Evolutionary conservation across 1,140 invertebrate genomes (phyloP).

Genomic region (Pentalonia nigronervosa): DNA sequence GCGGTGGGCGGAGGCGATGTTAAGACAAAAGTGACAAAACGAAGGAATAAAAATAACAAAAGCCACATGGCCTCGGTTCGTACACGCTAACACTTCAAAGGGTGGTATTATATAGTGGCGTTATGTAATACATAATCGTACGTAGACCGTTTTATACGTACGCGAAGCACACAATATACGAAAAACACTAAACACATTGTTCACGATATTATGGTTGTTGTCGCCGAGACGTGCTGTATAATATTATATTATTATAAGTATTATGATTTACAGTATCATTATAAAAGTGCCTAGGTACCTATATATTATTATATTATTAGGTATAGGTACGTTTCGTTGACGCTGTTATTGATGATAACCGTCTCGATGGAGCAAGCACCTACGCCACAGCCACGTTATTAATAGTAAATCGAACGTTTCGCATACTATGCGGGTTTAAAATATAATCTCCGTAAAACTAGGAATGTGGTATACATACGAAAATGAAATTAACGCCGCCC

Average conservation of each 20-base stretch:
- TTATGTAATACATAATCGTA: background rate
- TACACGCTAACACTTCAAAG: constrained; percentile 19
- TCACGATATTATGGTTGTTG: background rate
- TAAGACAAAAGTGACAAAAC: constrained; percentile 47
- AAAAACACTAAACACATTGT: constrained; percentile 36
- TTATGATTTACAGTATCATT: background rate
- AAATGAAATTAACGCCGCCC: background rate
- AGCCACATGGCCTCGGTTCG: constrained; percentile 27
- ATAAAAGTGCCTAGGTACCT: no score
- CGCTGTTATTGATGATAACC: background rate
- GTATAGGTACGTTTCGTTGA: background rate
- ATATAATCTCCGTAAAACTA: background rate
- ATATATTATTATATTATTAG: background rate
- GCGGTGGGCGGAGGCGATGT: background rate
- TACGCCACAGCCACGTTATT: background rate
- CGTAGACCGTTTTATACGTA: background rate
- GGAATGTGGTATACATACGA: background rate
- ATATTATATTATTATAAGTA: background rate
- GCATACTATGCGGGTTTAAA: background rate
- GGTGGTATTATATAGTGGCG: constrained; percentile 14
- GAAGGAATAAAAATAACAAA: constrained; percentile 24
- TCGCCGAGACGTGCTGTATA: background rate
- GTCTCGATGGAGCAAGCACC: background rate
- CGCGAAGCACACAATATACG: background rate
- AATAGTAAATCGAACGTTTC: background rate